Percentiles rank a stretch among this genome's conserved stretches.
These are phyloP conservation scores for Orchestes rusci DNA, from an alignment of 2,888 invertebrate species.

Conservation along the genomic window DNA sequence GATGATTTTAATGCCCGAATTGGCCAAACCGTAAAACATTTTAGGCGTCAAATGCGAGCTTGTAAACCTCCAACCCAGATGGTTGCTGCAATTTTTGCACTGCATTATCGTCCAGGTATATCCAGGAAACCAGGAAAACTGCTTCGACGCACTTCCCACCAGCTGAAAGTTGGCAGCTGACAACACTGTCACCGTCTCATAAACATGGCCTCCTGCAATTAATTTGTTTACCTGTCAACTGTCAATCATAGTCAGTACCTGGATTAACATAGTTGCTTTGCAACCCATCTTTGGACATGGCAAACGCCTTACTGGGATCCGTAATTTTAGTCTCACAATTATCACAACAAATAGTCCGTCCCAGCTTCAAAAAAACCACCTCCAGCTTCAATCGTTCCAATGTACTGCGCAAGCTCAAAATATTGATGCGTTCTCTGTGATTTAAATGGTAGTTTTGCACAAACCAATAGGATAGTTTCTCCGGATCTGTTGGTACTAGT, in stretches of 20 bases:
- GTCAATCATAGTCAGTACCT: conserved; percentile 37
- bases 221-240: not conserved
- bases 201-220: conserved; percentile 57
- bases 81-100: conserved; percentile 58
- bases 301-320: conserved; percentile 62
- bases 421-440: conserved; percentile 53
- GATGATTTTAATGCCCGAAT: conserved; percentile 44
- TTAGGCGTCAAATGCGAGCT: conserved; percentile 58
- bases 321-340: conserved; percentile 53
- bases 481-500: conserved; percentile 58
- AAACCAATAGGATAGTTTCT: conserved; percentile 72
- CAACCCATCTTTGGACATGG: conserved; percentile 75
- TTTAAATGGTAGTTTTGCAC: conserved; percentile 67
- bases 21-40: conserved; percentile 65
- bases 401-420: conserved; percentile 61
- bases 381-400: conserved; percentile 59
- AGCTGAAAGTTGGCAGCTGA: conserved; percentile 48
- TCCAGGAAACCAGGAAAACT: conserved; percentile 81
- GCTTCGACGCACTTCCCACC: conserved; percentile 54
- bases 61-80: conserved; percentile 79
- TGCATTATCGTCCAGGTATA: conserved; percentile 75
- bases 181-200: conserved; percentile 69
- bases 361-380: conserved; percentile 41
- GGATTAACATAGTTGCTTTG: conserved; percentile 77
- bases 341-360: conserved; percentile 52